Conservation (phyloP, 2,113 vertebrate genomes). For the Ictalurus furcatus region DNA sequence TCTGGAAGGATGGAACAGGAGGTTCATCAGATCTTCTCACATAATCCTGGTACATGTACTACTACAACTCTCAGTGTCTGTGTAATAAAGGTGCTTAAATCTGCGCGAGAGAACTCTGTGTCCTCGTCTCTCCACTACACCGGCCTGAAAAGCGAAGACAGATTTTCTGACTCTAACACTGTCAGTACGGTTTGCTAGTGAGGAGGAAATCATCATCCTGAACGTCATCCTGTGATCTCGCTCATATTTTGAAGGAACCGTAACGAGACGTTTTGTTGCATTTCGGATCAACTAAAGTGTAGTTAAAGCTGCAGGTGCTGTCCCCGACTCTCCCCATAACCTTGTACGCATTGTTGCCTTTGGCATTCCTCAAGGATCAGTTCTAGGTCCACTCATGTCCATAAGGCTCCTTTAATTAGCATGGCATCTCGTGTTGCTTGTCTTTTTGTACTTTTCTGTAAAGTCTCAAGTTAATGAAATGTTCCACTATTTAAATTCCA, state of each 20-base stretch:
- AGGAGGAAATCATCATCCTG: too few relatives aligned
- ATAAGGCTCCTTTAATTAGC: background rate
- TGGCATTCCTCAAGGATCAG: background rate
- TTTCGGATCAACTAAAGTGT: background rate
- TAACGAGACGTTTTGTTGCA: background rate
- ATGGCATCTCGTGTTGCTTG: background rate
- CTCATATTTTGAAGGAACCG: background rate
- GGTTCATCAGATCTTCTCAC: background rate
- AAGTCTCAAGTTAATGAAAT: background rate
- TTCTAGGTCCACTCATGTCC: background rate
- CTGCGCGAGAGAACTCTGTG: background rate
- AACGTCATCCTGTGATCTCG: background rate
- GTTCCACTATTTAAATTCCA: too few relatives aligned
- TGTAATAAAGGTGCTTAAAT: background rate
- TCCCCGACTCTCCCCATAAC: background rate
- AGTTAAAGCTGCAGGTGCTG: background rate
- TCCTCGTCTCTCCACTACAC: background rate
- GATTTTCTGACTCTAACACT: background rate
- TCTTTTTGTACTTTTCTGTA: background rate
- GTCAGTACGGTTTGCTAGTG: too few relatives aligned
- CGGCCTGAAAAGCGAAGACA: background rate
- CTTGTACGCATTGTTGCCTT: background rate
- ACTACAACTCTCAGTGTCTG: background rate
- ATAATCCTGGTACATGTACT: too few relatives aligned
- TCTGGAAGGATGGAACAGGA: background rate